Evolutionary conservation across 1,140 invertebrate genomes (phyloP), one percentile per base, ranked within the genome.

Genomic region (Helicoverpa zea): DNA sequence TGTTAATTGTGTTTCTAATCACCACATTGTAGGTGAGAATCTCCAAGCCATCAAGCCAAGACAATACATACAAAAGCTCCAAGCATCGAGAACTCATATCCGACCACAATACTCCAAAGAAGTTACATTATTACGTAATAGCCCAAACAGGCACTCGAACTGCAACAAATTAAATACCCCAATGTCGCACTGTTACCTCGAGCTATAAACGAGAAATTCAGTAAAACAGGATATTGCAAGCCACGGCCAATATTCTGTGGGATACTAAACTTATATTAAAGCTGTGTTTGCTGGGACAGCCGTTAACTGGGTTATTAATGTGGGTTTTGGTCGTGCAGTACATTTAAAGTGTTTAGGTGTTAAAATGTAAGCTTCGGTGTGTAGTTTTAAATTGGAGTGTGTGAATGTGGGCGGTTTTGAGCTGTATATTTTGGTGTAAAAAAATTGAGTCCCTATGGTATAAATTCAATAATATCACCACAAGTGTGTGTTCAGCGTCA

Each of bases 261-360:
- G 18, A 70, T 18, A 70, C 77, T 79, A 79, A 79, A 70, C 63
- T 79, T 70, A 59, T 70, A 79, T 79, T 79, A 70, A 70, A 54
- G 16, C 54, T 64, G 43, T 79, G 64, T 79, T 79, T 79, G 66
- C 77, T 16, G 47, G 30, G 18, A 52, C 63, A 54, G 23, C 18
- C 52, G 64, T 70, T 70, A 70, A 58, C 49, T 51, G 13, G 47
- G 49, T 77, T 77, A 63, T 64, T 77, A 64, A 77, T 64, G 13
- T 64, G 47, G 59, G 70, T 77, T 64, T 29, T n/a, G 49, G 16
- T 72, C 13, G 13, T 54, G 35, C 49, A 43, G 10, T 68, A 43
- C 2, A 13, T 68, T 68, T 68, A 68, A 68, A 68, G 47, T 49
- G 64, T 49, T 68, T 68, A 68, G 43, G 43, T 49, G 43, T 66